Evolutionary conservation across 2,797 vertebrate species (phyloP), one percentile per base, ranked within the genome.

Genomic region (Channa striata): DNA sequence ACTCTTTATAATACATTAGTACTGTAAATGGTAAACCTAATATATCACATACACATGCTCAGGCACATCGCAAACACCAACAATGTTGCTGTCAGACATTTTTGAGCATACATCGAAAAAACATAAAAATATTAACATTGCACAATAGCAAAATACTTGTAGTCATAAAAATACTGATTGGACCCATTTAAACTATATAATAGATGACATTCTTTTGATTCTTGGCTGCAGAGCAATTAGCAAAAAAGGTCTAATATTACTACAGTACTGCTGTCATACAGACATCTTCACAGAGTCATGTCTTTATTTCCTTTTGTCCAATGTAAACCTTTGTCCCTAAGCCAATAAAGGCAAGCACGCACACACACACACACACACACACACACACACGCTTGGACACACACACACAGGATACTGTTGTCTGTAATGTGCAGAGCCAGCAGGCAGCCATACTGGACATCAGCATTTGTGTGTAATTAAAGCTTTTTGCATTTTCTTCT

Each of bases 381-480:
- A 40, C 30, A 47, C 43, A 58, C 62, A 17, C 42, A 56, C 48
- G 42, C 44, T 33, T 17, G 10, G 14, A 43, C 43, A 8, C 47
- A 47, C 47, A 67, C 23, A 57, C 60, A 56, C 19, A 72, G 77
- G 64, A 85, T 76, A 68, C n/a, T 82, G 62, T 74, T 87, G 74
- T 82, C 73, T 80, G 54, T 61, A 85, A 81, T 79, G 77, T 87
- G 84, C 84, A 42, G 58, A 84, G 78, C 68, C 83, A 89, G 87
- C 87, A 85, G 76, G 65, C 71, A 68, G 74, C 50, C 60, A 51
- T 75, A 61, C 80, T 77, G 76, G 53, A 85, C 51, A 58, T 87
- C 85, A 88, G 83, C 83, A 82, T 87, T 56, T 5, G 4, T 23
- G 52, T 82, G 85, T 87, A 90, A 89, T 88, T 80, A 86, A 85